Evolutionary conservation across 1,140 invertebrate genomes (phyloP), one percentile per base, ranked within the genome.

Genomic region (Diachasmimorpha longicaudata): DNA sequence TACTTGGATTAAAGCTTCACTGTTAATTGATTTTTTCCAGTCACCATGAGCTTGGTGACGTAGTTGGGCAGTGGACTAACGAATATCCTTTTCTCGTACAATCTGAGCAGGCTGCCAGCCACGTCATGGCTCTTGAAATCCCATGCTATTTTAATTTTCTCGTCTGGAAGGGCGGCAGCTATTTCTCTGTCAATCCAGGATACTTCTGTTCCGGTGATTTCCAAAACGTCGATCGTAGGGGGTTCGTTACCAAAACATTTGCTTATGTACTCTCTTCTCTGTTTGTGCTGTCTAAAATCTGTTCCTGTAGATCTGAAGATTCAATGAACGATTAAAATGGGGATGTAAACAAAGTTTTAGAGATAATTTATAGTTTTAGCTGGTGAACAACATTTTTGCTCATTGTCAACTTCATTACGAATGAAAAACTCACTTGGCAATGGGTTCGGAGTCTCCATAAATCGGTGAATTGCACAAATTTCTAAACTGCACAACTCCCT

Each of bases 241-340:
- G 81, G 74, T 37, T 82, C 67, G 46, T 77, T 16, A 10, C 83
- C 81, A 70, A 86, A 85, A 77, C 76, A 79, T 52, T 75, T 70
- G 46, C 84, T 63, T 8, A 76, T 63, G 73, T 83, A 84, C 44
- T 83, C 76, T 76, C 70, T 78, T 19, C 86, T 79, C 46, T 86
- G 79, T 14, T 78, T 79, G 5, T 78, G 67, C 71, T 87, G 82
- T 23, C 82, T 84, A 72, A 83, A 87, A 75, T 87, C 80, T 48
- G 84, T 78, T 16, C 86, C 86, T 11, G 74, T 76, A 8, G 77
- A 36, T 31, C 86, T 87, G 39, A 52, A 81, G 81, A 70, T 63
- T 58, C 46, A 72, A 58, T 42, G 39, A 55, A 55, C 1, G n/a
- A 31, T 31, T 31, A 6, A n/a, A 31, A 2, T 31, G 6, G 2